phyloP scores from a whole-genome alignment of 2,113 vertebrate genomes.

The Anarhynchus alexandrinus region DNA sequence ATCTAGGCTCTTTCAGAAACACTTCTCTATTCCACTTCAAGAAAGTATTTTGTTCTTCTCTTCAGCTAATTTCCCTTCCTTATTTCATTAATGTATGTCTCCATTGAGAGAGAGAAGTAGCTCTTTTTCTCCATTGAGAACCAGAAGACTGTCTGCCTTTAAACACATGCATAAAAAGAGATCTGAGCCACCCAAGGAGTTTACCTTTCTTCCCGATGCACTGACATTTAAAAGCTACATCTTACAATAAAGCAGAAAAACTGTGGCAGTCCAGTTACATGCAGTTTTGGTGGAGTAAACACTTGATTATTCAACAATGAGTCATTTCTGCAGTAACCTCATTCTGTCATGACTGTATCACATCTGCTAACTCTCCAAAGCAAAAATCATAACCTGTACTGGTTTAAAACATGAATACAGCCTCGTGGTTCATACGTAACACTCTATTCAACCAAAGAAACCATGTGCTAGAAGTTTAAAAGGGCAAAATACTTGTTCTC shows the following conservation, averaged over 20 bases:
- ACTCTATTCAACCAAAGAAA: conserved; percentile 4
- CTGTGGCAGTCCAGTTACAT: conserved; percentile 51
- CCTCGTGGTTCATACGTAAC: background rate
- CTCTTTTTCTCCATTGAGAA: conserved; percentile 23
- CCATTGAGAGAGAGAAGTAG: background rate
- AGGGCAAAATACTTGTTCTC: background rate
- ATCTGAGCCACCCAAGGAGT: conserved; percentile 31
- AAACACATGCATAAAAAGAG: background rate
- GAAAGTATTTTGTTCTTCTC: background rate
- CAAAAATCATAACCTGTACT: conserved; percentile 14
- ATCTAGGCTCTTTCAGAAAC: background rate
- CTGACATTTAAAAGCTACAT: conserved; percentile 58
- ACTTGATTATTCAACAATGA: conserved; percentile 69
- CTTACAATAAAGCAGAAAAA: conserved; percentile 40
- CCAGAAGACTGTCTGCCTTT: background rate
- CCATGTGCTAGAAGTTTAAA: background rate
- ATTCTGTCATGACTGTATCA: conserved; percentile 69
- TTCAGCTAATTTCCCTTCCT: background rate
- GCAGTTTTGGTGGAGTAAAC: conserved; percentile 60
- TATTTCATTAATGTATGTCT: background rate
- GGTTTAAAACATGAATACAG: background rate
- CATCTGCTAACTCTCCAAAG: conserved; percentile 50
- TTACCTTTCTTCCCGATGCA: conserved; percentile 39
- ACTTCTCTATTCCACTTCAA: background rate
- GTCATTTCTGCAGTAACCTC: conserved; percentile 68